These are phyloP conservation scores for Lobophora halterata DNA, from an alignment of 2,888 invertebrate species.

Conservation along the genomic window DNA sequence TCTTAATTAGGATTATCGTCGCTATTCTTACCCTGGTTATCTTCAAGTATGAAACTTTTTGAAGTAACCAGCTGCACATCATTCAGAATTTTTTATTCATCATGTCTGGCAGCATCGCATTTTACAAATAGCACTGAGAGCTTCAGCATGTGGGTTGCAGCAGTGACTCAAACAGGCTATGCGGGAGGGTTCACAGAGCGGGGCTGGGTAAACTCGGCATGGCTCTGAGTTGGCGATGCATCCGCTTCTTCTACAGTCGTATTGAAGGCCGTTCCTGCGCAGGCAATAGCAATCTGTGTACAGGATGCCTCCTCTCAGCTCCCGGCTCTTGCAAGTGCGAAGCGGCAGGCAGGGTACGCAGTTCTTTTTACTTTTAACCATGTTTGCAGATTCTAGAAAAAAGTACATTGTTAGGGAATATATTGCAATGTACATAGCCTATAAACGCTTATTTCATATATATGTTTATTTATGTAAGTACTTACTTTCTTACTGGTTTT, in stretches of 20 bases:
- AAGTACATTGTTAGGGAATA: neutral
- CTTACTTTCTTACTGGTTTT: no score
- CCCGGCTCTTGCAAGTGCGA: conserved; percentile 58
- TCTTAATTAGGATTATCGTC: no score
- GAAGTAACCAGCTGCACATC: neutral
- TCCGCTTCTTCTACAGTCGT: conserved; percentile 74
- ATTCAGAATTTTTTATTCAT: neutral
- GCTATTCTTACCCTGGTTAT: no score
- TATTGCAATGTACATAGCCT: neutral
- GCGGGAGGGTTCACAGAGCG: conserved; percentile 56
- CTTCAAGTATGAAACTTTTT: no score
- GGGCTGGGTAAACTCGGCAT: conserved; percentile 55
- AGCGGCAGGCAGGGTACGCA: conserved; percentile 23
- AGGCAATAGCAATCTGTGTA: conserved; percentile 78
- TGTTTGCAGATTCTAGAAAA: conserved; percentile 12
- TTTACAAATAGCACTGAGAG: conserved; percentile 52
- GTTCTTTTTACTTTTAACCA: conserved; percentile 7
- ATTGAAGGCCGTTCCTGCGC: conserved; percentile 80
- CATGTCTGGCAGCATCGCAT: conserved; percentile 35
- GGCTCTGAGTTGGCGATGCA: conserved; percentile 63
- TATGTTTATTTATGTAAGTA: no score
- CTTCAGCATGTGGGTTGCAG: conserved; percentile 62
- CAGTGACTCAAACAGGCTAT: conserved; percentile 57
- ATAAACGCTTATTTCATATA: neutral
- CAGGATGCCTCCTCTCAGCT: conserved; percentile 73